A percentile compares a stretch with the other conserved stretches of the same genome.
These are phyloP conservation scores for Macrotis lagotis DNA, from an alignment of 2,113 vertebrate species.

Conservation along the genomic window DNA sequence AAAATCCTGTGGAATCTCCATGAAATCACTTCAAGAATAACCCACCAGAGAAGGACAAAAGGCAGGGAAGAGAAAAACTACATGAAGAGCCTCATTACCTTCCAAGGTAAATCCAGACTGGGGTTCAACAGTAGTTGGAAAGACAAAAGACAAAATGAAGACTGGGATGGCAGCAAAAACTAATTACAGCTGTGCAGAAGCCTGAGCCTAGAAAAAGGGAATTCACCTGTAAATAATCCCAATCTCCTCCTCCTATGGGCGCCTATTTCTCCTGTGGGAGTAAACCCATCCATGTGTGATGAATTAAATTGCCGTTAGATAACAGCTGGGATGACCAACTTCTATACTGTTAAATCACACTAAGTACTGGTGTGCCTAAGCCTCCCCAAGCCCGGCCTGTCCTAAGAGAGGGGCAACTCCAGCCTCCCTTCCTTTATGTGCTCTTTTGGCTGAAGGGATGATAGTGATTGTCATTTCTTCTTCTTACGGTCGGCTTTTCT, in stretches of 20 bases:
- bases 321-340: neutral
- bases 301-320: slow-evolving; percentile 11
- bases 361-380: slow-evolving; percentile 11
- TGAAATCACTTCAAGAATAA: slow-evolving; percentile 3
- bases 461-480: neutral
- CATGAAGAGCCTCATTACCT: neutral
- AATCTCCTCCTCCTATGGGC: neutral
- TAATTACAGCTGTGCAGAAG: slow-evolving; percentile 14
- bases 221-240: slow-evolving; percentile 24
- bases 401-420: neutral
- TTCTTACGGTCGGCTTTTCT: neutral
- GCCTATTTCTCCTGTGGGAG: neutral
- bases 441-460: neutral
- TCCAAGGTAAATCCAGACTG: neutral
- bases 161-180: slow-evolving; percentile 5
- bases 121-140: neutral
- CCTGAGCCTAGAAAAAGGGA: neutral
- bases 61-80: neutral
- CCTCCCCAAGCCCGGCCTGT: neutral
- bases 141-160: slow-evolving; percentile 41
- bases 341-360: neutral
- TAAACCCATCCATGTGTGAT: slow-evolving; percentile 15
- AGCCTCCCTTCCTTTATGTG: neutral
- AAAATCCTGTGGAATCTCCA: slow-evolving; percentile 42
- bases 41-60: slow-evolving; percentile 36